Conservation (phyloP, 2,797 vertebrate species). For the Rhyacichthys aspro region DNA sequence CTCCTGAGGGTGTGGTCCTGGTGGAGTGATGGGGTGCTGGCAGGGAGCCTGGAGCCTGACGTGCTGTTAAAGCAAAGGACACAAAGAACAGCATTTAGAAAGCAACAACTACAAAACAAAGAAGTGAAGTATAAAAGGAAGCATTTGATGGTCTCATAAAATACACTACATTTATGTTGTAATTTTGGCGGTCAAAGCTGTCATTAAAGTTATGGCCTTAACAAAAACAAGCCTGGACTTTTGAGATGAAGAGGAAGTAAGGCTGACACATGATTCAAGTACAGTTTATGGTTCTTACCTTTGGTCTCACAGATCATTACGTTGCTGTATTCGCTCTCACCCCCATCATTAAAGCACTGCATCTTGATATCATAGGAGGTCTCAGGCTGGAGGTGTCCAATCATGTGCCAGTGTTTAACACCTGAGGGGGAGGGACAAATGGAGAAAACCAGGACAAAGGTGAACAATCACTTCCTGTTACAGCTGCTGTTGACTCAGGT, state of each 20-base stretch:
- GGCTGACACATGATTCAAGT: slow-evolving; percentile 15
- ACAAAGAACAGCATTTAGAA: slow-evolving; percentile 22
- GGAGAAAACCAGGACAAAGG: slow-evolving; percentile 28
- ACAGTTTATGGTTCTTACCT: slow-evolving; percentile 79
- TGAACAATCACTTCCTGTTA: slow-evolving; percentile 45
- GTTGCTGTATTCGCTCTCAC: slow-evolving; percentile 94
- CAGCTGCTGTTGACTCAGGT: slow-evolving; percentile 43
- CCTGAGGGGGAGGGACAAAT: slow-evolving; percentile 68
- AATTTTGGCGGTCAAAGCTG: slow-evolving; percentile 46
- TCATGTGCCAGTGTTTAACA: slow-evolving; percentile 91
- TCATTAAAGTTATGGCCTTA: slow-evolving; percentile 41
- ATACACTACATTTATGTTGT: slow-evolving; percentile 35
- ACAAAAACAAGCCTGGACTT: slow-evolving; percentile 49
- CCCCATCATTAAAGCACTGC: slow-evolving; percentile 93
- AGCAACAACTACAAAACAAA: slow-evolving; percentile 14
- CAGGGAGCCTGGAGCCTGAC: slow-evolving; percentile 81
- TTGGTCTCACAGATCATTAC: slow-evolving; percentile 98
- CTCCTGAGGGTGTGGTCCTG: slow-evolving; percentile 70
- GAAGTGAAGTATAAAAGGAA: slow-evolving; percentile 27
- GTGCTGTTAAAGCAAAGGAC: slow-evolving; percentile 72
- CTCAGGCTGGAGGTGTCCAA: slow-evolving; percentile 91
- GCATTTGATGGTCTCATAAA: slow-evolving; percentile 58
- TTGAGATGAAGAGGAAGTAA: slow-evolving; percentile 30
- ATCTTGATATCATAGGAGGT: slow-evolving; percentile 98
- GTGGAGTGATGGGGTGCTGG: slow-evolving; percentile 86